phyloP scores from a whole-genome alignment of 2,888 invertebrate species.

The Lypha dubia region DNA sequence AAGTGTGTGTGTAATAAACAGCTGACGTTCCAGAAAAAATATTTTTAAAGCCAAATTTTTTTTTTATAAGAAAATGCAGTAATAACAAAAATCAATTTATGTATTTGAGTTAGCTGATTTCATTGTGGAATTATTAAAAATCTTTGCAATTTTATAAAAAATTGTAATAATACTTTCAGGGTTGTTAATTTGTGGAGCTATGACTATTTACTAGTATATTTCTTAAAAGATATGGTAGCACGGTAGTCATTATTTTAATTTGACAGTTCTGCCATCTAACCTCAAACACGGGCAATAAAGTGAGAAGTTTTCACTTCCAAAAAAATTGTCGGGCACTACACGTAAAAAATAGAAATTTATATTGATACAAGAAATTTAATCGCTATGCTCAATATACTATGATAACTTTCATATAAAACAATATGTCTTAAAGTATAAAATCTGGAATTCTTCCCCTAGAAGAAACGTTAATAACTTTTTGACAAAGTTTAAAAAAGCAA shows the following conservation, averaged over 20 bases:
- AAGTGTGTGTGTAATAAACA: constrained; percentile 21
- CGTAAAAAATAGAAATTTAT: constrained; percentile 34
- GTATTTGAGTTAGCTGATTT: constrained; percentile 6
- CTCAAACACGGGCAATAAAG: constrained; percentile 67
- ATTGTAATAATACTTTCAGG: constrained; percentile 38
- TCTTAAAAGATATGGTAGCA: constrained; percentile 35
- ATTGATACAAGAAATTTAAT: constrained; percentile 29
- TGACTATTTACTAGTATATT: constrained; percentile 19
- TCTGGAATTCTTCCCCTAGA: not conserved
- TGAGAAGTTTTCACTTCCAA: constrained; percentile 69
- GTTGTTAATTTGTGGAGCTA: constrained; percentile 41
- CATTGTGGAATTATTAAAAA: constrained; percentile 21
- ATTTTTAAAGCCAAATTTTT: not conserved
- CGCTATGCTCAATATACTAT: not conserved
- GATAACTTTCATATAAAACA: constrained; percentile 1
- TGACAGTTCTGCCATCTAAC: constrained; percentile 70
- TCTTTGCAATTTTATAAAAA: constrained; percentile 8
- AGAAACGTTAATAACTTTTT: constrained; percentile 18
- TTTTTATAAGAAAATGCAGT: not conserved
- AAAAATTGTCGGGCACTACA: constrained; percentile 64
- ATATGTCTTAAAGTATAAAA: constrained; percentile 51
- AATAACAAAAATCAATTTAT: not conserved
- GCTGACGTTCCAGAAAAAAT: constrained; percentile 4
- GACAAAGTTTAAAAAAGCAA: constrained; percentile 52
- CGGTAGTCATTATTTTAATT: constrained; percentile 35